Percentiles rank a stretch among this genome's conserved stretches.
Evolutionary conservation across 2,888 invertebrate genomes (phyloP).

Genomic region (Phengaris arion): DNA sequence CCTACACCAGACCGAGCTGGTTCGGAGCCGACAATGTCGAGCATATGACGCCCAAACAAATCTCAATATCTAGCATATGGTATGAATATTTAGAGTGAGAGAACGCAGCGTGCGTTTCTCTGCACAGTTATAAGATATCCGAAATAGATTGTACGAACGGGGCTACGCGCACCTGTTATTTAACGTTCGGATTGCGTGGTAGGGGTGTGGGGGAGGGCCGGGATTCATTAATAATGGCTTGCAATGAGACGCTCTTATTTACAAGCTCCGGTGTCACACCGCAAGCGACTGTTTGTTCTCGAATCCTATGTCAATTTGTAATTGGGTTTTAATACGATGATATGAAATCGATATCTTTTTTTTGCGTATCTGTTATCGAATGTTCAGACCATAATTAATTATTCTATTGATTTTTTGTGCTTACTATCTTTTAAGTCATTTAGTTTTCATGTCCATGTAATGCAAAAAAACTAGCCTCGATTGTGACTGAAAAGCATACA

Average conservation of each 20-base stretch:
- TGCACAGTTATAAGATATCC: conserved; percentile 76
- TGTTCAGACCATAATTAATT: neutral
- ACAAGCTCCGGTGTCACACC: conserved; percentile 68
- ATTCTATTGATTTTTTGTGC: neutral
- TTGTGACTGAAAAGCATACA: neutral
- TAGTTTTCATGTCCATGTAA: neutral
- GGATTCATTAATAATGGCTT: conserved; percentile 78
- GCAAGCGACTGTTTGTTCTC: conserved; percentile 56
- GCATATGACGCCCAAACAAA: conserved; percentile 77
- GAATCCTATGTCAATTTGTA: conserved; percentile 35
- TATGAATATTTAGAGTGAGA: conserved; percentile 76
- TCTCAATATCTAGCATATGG: conserved; percentile 76
- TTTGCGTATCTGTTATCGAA: conserved; percentile 11
- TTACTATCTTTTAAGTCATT: neutral
- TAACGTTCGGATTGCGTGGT: conserved; percentile 68
- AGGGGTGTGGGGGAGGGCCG: conserved; percentile 57
- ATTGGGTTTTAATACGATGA: conserved; percentile 23
- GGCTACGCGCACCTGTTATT: conserved; percentile 80
- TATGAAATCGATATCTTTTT: neutral
- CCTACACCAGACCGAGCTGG: conserved; percentile 66
- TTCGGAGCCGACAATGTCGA: conserved; percentile 69
- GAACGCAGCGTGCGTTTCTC: conserved; percentile 71
- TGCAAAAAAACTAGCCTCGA: neutral
- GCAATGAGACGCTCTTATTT: conserved; percentile 78
- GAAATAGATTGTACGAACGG: conserved; percentile 80